phyloP scores from a whole-genome alignment of 2,888 invertebrate genomes.

The Augochlorella aurata region DNA sequence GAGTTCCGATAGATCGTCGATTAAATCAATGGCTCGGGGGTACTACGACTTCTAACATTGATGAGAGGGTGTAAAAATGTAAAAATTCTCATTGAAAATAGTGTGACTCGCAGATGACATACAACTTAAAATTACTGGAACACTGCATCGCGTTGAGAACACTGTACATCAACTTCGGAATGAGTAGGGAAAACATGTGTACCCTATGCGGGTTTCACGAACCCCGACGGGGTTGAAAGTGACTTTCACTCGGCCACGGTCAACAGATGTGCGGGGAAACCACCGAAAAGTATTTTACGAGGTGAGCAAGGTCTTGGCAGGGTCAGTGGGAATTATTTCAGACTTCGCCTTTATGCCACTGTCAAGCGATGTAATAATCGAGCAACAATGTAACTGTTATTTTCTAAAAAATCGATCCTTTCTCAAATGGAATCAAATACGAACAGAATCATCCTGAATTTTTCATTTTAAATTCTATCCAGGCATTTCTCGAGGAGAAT shows the following conservation, averaged over 20 bases:
- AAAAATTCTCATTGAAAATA: background rate
- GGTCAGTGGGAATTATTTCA: background rate
- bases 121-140: background rate
- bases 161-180: background rate
- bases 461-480: too few relatives aligned
- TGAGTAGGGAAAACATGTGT: background rate
- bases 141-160: constrained; percentile 1
- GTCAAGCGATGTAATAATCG: background rate
- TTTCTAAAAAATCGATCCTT: too few relatives aligned
- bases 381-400: background rate
- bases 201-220: background rate
- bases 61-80: background rate
- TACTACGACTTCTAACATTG: background rate
- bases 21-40: background rate
- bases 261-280: constrained; percentile 3
- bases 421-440: too few relatives aligned
- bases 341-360: background rate
- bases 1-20: background rate
- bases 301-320: background rate
- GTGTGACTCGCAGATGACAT: background rate
- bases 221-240: constrained; percentile 14
- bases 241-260: constrained; percentile 9
- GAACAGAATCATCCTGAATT: too few relatives aligned
- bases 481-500: too few relatives aligned
- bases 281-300: background rate